These are phyloP conservation scores for Luperina nickerlii DNA, from an alignment of 2,888 invertebrate genomes.

Conservation along the genomic window DNA sequence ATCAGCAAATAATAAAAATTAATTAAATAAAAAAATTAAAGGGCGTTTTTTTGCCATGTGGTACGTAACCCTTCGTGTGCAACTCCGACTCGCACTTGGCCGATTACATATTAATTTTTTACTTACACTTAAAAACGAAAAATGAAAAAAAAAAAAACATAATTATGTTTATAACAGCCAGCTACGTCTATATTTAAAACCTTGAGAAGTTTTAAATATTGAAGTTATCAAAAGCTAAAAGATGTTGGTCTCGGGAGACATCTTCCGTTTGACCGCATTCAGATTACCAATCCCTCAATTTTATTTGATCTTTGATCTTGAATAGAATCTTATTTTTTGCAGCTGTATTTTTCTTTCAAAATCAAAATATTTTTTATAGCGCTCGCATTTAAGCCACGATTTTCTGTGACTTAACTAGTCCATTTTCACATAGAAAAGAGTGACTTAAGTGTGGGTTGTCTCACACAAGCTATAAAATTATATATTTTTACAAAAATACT, in stretches of 20 bases:
- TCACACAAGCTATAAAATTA: too few species aligned
- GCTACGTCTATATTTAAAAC: not conserved
- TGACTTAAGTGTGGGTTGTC: not conserved
- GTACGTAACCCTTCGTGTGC: too few species aligned
- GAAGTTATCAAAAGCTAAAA: conserved; percentile 9
- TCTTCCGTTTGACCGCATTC: conserved; percentile 35
- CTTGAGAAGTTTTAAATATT: conserved; percentile 8
- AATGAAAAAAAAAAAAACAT: not conserved
- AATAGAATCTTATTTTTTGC: conserved; percentile 21
- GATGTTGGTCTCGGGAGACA: conserved; percentile 32
- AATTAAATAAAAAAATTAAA: too few species aligned
- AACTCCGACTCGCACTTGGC: not conserved
- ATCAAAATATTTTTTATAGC: not conserved
- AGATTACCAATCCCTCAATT: conserved; percentile 34
- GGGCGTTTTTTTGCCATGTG: too few species aligned
- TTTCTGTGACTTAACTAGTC: not conserved
- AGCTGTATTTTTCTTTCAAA: not conserved
- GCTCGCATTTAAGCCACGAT: not conserved
- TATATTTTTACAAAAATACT: too few species aligned
- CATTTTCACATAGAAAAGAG: not conserved
- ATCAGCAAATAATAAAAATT: too few species aligned
- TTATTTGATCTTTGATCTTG: conserved; percentile 32
- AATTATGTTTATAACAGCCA: not conserved
- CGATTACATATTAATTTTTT: not conserved
- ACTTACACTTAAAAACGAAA: not conserved